Percentiles rank a stretch among this genome's conserved stretches.
phyloP scores from a whole-genome alignment of 2,888 invertebrate genomes.

The Phrixothrix hirtus region DNA sequence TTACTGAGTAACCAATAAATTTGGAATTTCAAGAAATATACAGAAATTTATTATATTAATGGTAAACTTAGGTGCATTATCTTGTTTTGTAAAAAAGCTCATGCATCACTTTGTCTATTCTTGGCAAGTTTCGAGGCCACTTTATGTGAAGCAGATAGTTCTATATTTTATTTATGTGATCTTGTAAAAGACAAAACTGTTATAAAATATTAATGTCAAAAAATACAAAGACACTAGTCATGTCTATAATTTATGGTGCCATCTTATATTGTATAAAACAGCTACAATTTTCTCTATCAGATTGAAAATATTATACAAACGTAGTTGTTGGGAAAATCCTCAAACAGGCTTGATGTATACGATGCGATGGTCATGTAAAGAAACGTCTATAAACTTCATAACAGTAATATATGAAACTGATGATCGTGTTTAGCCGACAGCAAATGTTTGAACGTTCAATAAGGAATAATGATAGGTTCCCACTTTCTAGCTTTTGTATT shows the following conservation, averaged over 20 bases:
- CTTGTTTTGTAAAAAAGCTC: slow-evolving; percentile 2
- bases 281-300: slow-evolving; percentile 16
- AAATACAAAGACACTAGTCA: slow-evolving; percentile 20
- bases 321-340: slow-evolving; percentile 26
- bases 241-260: slow-evolving; percentile 25
- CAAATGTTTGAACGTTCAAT: not conserved
- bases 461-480: not conserved
- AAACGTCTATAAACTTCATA: slow-evolving; percentile 21
- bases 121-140: slow-evolving; percentile 11
- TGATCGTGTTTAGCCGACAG: slow-evolving; percentile 7
- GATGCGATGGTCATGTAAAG: slow-evolving; percentile 21
- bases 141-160: slow-evolving; percentile 15
- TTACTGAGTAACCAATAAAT: too few species aligned
- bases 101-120: slow-evolving; percentile 9
- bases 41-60: not conserved
- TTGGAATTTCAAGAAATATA: too few species aligned
- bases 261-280: slow-evolving; percentile 25
- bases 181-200: slow-evolving; percentile 24
- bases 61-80: slow-evolving; percentile 3
- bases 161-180: slow-evolving; percentile 26
- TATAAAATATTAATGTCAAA: slow-evolving; percentile 30
- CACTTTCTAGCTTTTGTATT: not conserved
- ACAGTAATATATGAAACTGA: slow-evolving; percentile 10
- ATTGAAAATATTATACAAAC: slow-evolving; percentile 21
- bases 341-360: slow-evolving; percentile 25